A percentile compares a stretch with the other conserved stretches of the same genome.
Evolutionary conservation across 2,888 invertebrate species (phyloP).

Genomic region (Eulithis testata): DNA sequence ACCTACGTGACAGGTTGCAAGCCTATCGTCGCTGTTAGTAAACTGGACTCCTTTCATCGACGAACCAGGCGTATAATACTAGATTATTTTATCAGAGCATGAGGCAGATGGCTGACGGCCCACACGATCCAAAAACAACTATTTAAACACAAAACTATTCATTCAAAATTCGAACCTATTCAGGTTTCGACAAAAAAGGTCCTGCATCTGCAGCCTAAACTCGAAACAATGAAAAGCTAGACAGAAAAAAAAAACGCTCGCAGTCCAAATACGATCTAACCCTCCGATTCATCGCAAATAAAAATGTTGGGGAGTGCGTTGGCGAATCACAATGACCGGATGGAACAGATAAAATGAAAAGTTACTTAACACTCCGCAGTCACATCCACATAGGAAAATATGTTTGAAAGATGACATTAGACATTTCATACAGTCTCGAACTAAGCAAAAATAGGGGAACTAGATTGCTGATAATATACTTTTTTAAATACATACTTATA

Average conservation of each 20-base stretch:
- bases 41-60: too few species aligned
- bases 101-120: constrained; percentile 10
- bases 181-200: constrained; percentile 24
- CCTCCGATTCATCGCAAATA: constrained; percentile 59
- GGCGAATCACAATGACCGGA: too few species aligned
- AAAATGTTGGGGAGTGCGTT: constrained; percentile 44
- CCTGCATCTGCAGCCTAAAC: constrained; percentile 21
- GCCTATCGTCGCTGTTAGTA: background rate
- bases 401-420: too few species aligned
- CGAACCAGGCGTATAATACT: background rate
- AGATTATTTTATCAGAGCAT: background rate
- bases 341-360: too few species aligned
- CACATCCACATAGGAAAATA: too few species aligned
- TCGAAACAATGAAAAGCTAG: constrained; percentile 42
- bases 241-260: constrained; percentile 47
- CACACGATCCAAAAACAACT: constrained; percentile 3
- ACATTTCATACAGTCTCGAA: too few species aligned
- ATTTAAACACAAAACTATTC: constrained; percentile 16
- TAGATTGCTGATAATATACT: too few species aligned
- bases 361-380: too few species aligned
- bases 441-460: too few species aligned
- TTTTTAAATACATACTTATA: too few species aligned
- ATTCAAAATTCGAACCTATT: constrained; percentile 21
- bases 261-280: constrained; percentile 63
- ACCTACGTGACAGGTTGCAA: background rate